phyloP scores from a whole-genome alignment of 2,888 invertebrate species.

The Tipula vernalis region DNA sequence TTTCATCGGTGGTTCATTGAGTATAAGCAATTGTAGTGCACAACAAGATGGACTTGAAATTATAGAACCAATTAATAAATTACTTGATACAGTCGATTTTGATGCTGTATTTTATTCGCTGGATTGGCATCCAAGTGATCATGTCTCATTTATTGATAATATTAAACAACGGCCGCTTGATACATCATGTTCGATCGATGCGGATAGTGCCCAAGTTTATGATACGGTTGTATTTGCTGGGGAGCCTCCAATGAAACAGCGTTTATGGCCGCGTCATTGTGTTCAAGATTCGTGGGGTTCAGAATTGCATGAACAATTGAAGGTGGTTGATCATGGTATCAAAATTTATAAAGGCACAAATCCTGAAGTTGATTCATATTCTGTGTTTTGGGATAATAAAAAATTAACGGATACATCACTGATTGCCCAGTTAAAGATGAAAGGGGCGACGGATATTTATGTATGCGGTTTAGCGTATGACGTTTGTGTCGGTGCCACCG shows the following conservation, averaged over 20 bases:
- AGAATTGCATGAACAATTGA: conserved; percentile 79
- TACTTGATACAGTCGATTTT: conserved; percentile 69
- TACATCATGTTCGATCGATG: conserved; percentile 56
- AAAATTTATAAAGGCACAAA: conserved; percentile 87
- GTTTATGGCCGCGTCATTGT: conserved; percentile 92
- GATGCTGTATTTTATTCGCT: conserved; percentile 85
- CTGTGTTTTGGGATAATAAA: conserved; percentile 97
- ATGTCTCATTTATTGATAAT: conserved; percentile 94
- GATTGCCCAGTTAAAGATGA: conserved; percentile 62
- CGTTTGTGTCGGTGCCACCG: conserved; percentile 87
- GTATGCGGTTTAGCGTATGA: conserved; percentile 93
- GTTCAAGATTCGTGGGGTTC: conserved; percentile 94
- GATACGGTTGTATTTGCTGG: conserved; percentile 91
- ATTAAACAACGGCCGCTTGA: conserved; percentile 62
- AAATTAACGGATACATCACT: conserved; percentile 78
- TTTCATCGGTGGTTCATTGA: conserved; percentile 88
- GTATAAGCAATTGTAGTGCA: conserved; percentile 86
- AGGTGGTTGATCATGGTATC: conserved; percentile 62
- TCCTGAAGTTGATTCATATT: conserved; percentile 93
- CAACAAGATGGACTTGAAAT: conserved; percentile 73
- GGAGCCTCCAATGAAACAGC: conserved; percentile 72
- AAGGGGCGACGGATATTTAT: conserved; percentile 81
- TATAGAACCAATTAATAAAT: conserved; percentile 60
- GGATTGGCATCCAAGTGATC: conserved; percentile 96
- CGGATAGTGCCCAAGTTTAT: conserved; percentile 66